Base-by-base conservation (phyloP, 2,797 vertebrate genomes). In the Poecile montanus region DNA sequence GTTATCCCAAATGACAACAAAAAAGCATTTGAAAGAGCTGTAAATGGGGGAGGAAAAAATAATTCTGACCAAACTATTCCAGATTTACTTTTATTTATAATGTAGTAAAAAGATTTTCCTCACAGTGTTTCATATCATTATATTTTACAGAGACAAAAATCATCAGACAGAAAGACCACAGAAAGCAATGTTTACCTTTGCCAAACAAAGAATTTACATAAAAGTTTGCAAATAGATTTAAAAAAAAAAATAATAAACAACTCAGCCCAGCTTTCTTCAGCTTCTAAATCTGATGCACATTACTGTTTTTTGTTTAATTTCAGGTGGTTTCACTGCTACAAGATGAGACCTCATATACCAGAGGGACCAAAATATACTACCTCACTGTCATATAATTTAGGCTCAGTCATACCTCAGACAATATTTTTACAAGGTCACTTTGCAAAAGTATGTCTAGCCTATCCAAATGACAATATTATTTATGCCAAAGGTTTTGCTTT, bases 361-460 rank as follows among this genome's bases (percentile, higher is more conserved):
- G 90, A 96, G 88, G 91, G 94, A 97, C 92, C 91, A 87, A 96
- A 97, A 95, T 96, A 95, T 96, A 97, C 97, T 97, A 83, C 91
- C 84, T 97, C 90, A 94, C 97, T 97, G 96, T 98, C 97, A 97
- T 97, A 97, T 97, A 98, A 97, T 98, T 98, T 97, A 98, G 95
- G 92, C 94, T 97, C 97, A 97, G 96, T 97, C 96, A 97, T 97
- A 97, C 97, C 97, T 97, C 97, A 97, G 97, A 97, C 97, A 98
- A 97, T 98, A 98, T 98, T 98, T 98, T 98, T 95, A 98, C 97
- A 98, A 98, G 97, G 97, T 97, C 97, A 98, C 97, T 98, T 98
- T 97, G 97, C 97, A 93, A 95, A 97, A 97, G 94, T 96, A 97
- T 97, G 98, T 98, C 97, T 98, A 97, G 97, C 96, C 97, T 97